Base-by-base conservation (phyloP, 2,113 vertebrate genomes). In the Centropus unirufus region DNA sequence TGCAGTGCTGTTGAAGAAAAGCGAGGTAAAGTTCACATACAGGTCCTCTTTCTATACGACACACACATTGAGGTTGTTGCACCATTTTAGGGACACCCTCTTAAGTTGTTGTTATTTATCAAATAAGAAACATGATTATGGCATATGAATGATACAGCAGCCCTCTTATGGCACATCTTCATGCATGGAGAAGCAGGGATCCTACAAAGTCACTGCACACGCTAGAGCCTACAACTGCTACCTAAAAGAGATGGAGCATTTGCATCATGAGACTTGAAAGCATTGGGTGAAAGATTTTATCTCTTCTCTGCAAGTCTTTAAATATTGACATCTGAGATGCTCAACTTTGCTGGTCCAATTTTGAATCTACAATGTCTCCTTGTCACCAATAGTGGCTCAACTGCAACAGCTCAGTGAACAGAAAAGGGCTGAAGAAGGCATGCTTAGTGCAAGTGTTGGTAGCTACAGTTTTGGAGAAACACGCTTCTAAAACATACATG, bases 341-440 rank as follows among this genome's bases (percentile, higher is more conserved):
- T 58, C 49, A 86, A 78, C 32, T 83, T 39, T 83, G n/a, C 68
- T 74, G 44, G 51, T 47, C 70, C 0, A 0, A n/a, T 62, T 69
- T 22, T 44, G 74, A 77, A 54, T 15, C 80, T 75, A 18, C 34
- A 63, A 13, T 0, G 0, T 7, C 55, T 66, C 30, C 40, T 61
- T 4, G 2, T 1, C 32, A 26, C 39, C 49, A 61, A 11, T 4
- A 12, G 1, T 49, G 55, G 67, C 47, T 51, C 42, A 40, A 39
- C 32, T 4, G 1, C 49, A 67, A 58, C 0, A 0, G 6, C 78
- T 27, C 22, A 19, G 22, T 46, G 62, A 44, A 81, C 0, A 0
- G 67, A 36, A 39, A 34, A 51, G 40, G 5, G 51, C 52, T 74
- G 72, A 78, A 54, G 57, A 78, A 24, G 19, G 64, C 58, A 51